A percentile compares a stretch with the other conserved stretches of the same genome.
These are phyloP conservation scores for Alsophila aescularia DNA, from an alignment of 2,888 invertebrate genomes.

Conservation along the genomic window DNA sequence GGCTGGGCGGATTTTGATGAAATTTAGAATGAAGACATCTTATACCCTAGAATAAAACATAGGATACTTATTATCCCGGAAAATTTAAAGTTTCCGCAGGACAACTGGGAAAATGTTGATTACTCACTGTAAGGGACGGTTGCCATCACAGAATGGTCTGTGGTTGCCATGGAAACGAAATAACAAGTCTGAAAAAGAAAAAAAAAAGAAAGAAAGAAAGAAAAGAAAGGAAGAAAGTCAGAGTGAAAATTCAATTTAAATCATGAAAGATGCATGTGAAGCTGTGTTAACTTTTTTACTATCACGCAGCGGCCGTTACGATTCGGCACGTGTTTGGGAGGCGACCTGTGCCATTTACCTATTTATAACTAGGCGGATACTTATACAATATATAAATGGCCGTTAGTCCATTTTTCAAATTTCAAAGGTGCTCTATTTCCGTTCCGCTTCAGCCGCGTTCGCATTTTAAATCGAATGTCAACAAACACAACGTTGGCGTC, in stretches of 20 bases:
- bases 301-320: conserved; percentile 49
- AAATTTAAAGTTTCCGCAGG: no score
- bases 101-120: no score
- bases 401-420: conserved; percentile 61
- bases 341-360: conserved; percentile 53
- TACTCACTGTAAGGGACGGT: no score
- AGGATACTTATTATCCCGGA: no score
- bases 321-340: conserved; percentile 59
- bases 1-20: no score
- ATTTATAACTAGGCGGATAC: conserved; percentile 49
- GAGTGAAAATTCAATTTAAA: conserved; percentile 8
- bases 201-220: no score
- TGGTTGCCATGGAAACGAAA: no score
- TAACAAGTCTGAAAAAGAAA: no score
- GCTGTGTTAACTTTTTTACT: conserved; percentile 6
- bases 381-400: conserved; percentile 49
- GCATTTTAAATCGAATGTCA: conserved; percentile 66
- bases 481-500: conserved; percentile 68
- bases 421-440: conserved; percentile 64
- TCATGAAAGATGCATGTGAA: conserved; percentile 15
- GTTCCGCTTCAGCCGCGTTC: conserved; percentile 53
- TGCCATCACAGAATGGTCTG: no score
- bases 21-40: no score
- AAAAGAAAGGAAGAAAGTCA: no score
- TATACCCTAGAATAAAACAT: no score